Conservation (phyloP, 2,888 invertebrate species). For the Rotaria socialis region DNA sequence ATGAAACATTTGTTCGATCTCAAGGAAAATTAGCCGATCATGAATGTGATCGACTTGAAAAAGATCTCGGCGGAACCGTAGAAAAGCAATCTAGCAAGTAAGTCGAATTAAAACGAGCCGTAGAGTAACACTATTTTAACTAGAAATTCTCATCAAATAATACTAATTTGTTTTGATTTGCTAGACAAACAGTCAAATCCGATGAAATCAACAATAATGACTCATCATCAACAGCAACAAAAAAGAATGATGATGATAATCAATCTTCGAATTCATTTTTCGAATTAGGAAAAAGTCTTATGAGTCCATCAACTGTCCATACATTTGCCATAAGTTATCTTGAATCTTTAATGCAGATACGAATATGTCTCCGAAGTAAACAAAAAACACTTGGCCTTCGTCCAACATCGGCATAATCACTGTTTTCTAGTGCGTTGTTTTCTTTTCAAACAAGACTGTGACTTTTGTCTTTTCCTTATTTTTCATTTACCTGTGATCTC, state of each 20-base stretch:
- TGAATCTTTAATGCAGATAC: slow-evolving; percentile 23
- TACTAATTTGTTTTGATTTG: no score
- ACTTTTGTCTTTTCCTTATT: not conserved
- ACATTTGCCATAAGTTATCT: slow-evolving; percentile 9
- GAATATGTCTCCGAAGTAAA: not conserved
- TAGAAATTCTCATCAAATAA: no score
- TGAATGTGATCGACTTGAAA: slow-evolving; percentile 17
- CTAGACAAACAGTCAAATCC: not conserved
- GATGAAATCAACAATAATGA: not conserved
- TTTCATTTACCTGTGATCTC: slow-evolving; percentile 2
- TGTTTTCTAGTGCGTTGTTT: not conserved
- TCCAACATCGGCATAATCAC: not conserved
- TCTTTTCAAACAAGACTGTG: not conserved
- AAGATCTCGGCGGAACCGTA: not conserved
- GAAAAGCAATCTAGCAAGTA: not conserved
- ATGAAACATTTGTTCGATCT: not conserved
- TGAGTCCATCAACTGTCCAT: not conserved
- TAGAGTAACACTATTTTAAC: no score
- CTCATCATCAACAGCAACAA: not conserved
- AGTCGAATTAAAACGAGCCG: not conserved
- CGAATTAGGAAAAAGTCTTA: not conserved
- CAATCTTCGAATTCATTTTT: not conserved
- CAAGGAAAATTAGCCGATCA: not conserved
- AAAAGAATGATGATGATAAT: not conserved
- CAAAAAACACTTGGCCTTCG: slow-evolving; percentile 10